Evolutionary conservation across 2,888 invertebrate genomes (phyloP).

Genomic region (Rapana venosa): DNA sequence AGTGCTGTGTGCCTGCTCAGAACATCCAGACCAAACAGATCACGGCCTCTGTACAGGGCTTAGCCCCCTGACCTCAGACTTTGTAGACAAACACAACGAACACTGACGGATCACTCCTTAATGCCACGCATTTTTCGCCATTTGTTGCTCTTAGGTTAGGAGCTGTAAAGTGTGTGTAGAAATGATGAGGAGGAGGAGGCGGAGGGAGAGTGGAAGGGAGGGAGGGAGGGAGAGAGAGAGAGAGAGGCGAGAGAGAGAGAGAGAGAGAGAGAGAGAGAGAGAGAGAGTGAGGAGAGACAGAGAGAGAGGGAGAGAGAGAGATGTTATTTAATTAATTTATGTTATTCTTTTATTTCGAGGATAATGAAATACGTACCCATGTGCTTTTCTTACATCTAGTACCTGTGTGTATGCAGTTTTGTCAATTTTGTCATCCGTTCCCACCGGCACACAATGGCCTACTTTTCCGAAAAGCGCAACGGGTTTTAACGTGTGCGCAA

Average conservation of each 20-base stretch:
- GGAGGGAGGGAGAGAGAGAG: not conserved
- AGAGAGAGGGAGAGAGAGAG: not conserved
- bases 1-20: not conserved
- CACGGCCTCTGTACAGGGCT: not conserved
- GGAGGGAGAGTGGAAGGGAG: slow-evolving; percentile 21
- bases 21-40: not conserved
- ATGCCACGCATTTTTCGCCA: too few relatives aligned
- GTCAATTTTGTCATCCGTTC: not conserved
- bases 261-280: slow-evolving; percentile 8
- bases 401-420: too few relatives aligned
- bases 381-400: too few relatives aligned
- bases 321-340: not conserved
- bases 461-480: too few relatives aligned
- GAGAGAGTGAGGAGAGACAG: not conserved
- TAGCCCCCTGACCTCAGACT: too few relatives aligned
- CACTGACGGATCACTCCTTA: too few relatives aligned
- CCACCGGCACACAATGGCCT: not conserved
- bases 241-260: not conserved
- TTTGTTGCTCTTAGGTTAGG: too few relatives aligned
- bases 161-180: too few relatives aligned
- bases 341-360: too few relatives aligned
- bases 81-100: too few relatives aligned
- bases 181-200: not conserved
- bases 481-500: too few relatives aligned
- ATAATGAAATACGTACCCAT: too few relatives aligned